Conservation (phyloP, 1,140 invertebrate species). For the Heliconius hewitsoni region DNA sequence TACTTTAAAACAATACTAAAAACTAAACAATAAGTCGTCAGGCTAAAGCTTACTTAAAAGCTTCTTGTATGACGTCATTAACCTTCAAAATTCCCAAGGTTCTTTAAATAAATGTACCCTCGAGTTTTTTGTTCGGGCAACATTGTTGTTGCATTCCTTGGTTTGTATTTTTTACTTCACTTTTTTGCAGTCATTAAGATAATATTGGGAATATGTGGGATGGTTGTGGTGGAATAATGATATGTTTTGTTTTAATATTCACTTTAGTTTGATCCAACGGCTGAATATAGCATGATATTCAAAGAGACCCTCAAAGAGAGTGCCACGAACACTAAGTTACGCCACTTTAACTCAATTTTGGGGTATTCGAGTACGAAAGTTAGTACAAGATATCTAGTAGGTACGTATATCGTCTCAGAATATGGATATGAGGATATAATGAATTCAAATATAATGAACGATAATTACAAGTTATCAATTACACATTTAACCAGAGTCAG, state of each 20-base stretch:
- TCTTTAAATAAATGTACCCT: constrained; percentile 63
- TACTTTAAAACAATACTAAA: neutral
- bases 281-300: neutral
- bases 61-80: constrained; percentile 57
- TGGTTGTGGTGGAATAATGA: neutral
- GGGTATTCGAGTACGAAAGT: too few species aligned
- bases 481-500: too few species aligned
- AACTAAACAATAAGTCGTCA: neutral
- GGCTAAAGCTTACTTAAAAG: neutral
- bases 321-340: too few species aligned
- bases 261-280: neutral
- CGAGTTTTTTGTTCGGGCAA: constrained; percentile 57
- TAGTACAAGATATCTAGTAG: too few species aligned
- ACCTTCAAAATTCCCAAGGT: constrained; percentile 66
- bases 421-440: too few species aligned
- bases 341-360: too few species aligned
- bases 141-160: constrained; percentile 42
- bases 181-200: constrained; percentile 15
- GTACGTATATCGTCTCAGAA: too few species aligned
- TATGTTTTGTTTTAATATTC: neutral
- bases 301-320: too few species aligned
- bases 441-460: too few species aligned
- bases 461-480: too few species aligned
- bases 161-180: neutral
- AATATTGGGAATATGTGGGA: constrained; percentile 16